These are phyloP conservation scores for Himalopsyche anomala DNA, from an alignment of 2,888 invertebrate species.

Conservation along the genomic window DNA sequence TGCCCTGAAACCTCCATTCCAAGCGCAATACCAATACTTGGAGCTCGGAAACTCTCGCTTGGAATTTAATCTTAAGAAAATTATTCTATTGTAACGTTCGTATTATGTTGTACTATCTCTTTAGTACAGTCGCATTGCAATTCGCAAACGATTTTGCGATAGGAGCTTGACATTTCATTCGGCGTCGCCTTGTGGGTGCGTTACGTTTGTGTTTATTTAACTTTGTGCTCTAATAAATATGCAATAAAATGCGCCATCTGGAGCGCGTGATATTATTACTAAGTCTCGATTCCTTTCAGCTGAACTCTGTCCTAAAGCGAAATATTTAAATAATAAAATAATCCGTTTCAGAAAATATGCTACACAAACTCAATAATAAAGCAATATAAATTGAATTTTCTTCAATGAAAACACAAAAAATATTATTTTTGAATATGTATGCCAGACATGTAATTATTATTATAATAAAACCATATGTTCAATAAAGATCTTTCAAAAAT, in stretches of 20 bases:
- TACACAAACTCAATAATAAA: no score
- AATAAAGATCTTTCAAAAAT: no score
- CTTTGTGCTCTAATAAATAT: conserved; percentile 26
- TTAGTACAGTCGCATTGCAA: conserved; percentile 26
- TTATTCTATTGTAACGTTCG: not conserved
- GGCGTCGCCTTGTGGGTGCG: conserved; percentile 18
- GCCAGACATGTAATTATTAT: no score
- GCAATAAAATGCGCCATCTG: conserved; percentile 31
- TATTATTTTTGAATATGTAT: no score
- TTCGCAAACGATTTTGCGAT: conserved; percentile 21
- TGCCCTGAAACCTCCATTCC: not conserved
- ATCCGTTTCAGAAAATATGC: no score
- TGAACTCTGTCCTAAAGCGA: not conserved
- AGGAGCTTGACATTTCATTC: not conserved
- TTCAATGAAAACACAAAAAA: no score
- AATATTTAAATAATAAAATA: no score
- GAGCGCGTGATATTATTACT: conserved; percentile 5
- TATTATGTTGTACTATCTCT: conserved; percentile 10
- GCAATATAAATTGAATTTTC: no score
- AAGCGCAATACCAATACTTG: not conserved
- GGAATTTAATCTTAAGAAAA: conserved; percentile 28
- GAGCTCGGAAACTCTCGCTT: not conserved
- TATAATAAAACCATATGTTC: no score
- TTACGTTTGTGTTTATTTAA: conserved; percentile 26
- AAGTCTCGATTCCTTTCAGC: not conserved